A percentile compares a stretch with the other conserved stretches of the same genome.
phyloP scores from a whole-genome alignment of 2,888 invertebrate species.

The Microctonus aethiopoides region DNA sequence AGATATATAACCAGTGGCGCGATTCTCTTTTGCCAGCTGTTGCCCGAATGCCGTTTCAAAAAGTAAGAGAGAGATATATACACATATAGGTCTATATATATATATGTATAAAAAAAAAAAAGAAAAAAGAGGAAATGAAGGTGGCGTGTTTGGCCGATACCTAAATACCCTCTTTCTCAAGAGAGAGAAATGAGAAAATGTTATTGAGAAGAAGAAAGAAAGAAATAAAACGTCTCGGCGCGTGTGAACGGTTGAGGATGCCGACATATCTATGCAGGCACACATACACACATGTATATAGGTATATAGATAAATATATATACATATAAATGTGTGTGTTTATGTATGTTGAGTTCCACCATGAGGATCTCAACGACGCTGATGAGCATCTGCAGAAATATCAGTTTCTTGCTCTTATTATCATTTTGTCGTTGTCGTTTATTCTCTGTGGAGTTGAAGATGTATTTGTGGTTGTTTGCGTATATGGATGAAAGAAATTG shows the following conservation, averaged over 20 bases:
- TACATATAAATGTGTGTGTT: no score
- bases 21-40: conserved; percentile 52
- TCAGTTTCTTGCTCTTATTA: conserved; percentile 42
- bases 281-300: no score
- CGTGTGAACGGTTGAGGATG: conserved; percentile 32
- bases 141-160: conserved; percentile 34
- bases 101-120: no score
- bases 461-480: no score
- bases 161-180: conserved; percentile 31
- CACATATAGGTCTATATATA: conserved; percentile 21
- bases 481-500: no score
- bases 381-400: conserved; percentile 48
- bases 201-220: neutral
- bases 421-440: conserved; percentile 22
- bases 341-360: conserved; percentile 32
- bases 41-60: conserved; percentile 40
- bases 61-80: neutral
- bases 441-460: neutral
- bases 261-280: conserved; percentile 13
- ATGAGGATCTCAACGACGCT: conserved; percentile 27
- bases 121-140: conserved; percentile 13
- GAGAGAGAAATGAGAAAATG: neutral
- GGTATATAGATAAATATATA: conserved; percentile 7
- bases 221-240: neutral
- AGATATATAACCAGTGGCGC: neutral